Evolutionary conservation across 2,113 vertebrate species (phyloP).

Genomic region (Pungitius pungitius): DNA sequence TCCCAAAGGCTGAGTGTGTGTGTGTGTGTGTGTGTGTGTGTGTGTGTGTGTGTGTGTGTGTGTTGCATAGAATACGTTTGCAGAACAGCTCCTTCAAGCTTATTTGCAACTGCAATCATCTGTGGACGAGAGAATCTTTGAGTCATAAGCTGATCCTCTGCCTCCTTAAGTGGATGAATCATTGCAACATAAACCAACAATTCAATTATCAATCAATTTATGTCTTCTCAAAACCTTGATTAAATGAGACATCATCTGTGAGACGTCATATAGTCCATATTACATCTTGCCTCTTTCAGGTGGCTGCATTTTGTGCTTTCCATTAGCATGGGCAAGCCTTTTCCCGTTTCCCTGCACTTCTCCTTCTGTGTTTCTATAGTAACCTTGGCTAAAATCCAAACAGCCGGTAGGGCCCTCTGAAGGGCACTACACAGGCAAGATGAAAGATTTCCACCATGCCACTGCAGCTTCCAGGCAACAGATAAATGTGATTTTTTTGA

Average conservation of each 20-base stretch:
- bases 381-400: slow-evolving; percentile 77
- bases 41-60: neutral
- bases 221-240: neutral
- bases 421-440: slow-evolving; percentile 70
- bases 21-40: neutral
- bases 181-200: neutral
- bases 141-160: neutral
- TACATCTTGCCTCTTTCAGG: neutral
- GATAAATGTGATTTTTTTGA: slow-evolving; percentile 61
- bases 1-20: neutral
- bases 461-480: slow-evolving; percentile 65
- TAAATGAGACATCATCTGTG: neutral
- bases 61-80: neutral
- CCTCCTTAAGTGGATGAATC: neutral
- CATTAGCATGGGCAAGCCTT: slow-evolving; percentile 51
- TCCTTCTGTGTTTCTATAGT: slow-evolving; percentile 75
- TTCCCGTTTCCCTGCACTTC: slow-evolving; percentile 52
- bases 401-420: slow-evolving; percentile 73
- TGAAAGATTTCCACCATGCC: slow-evolving; percentile 72
- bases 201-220: neutral
- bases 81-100: slow-evolving; percentile 4
- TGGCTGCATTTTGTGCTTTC: slow-evolving; percentile 2
- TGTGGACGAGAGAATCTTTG: neutral
- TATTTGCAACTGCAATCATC: neutral
- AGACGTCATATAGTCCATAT: neutral